Evolutionary conservation across 2,113 vertebrate genomes (phyloP).

Genomic region (Eolophus roseicapilla): DNA sequence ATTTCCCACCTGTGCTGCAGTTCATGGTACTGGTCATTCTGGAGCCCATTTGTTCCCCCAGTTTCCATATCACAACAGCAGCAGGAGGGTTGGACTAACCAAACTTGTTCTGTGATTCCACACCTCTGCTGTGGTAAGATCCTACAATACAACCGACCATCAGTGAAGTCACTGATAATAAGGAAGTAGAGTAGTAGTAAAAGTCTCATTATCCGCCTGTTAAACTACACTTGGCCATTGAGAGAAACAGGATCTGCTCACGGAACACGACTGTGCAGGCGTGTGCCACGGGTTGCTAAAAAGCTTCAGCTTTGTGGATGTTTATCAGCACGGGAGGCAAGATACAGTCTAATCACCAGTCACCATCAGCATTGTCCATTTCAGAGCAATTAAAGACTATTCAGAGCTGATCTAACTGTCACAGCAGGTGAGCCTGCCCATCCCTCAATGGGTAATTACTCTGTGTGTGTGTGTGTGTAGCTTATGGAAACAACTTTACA

Average conservation of each 20-base stretch:
- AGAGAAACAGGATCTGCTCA: neutral
- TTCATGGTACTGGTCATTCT: neutral
- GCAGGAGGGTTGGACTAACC: neutral
- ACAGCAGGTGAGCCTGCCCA: neutral
- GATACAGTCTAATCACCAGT: neutral
- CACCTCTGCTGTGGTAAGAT: fast-evolving
- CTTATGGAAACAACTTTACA: neutral
- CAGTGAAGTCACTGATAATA: neutral
- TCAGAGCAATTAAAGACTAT: neutral
- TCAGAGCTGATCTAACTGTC: neutral
- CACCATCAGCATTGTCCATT: neutral
- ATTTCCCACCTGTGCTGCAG: neutral
- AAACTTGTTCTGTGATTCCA: neutral
- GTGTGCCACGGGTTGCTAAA: neutral
- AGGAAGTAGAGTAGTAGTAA: neutral
- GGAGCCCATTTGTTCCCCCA: neutral
- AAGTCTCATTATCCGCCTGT: neutral
- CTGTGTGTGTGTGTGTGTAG: neutral
- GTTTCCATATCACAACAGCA: neutral
- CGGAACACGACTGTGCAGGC: neutral
- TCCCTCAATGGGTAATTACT: neutral
- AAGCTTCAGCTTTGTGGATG: neutral
- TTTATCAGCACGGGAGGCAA: neutral
- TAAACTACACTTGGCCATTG: fast-evolving
- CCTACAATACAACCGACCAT: neutral